phyloP scores from a whole-genome alignment of 2,113 vertebrate species.

The Arizona elegans region DNA sequence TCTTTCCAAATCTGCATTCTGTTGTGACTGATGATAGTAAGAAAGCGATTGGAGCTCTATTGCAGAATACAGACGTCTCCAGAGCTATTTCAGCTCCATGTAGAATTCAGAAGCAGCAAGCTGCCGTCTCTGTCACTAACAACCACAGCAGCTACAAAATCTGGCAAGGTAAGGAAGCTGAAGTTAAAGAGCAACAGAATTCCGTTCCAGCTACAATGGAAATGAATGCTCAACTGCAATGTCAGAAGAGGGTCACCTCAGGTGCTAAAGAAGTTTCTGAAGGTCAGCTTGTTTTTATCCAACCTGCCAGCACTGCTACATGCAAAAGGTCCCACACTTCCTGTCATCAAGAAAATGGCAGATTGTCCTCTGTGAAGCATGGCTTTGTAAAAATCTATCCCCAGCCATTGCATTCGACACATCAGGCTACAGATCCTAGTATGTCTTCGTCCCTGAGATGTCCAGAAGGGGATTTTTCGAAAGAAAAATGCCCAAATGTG shows the following conservation, averaged over 20 bases:
- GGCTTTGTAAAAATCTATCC: neutral
- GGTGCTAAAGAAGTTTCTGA: neutral
- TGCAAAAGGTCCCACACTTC: neutral
- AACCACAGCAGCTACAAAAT: neutral
- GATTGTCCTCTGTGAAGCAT: neutral
- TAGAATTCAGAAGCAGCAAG: neutral
- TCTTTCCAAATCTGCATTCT: neutral
- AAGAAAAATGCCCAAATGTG: neutral
- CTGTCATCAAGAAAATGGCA: neutral
- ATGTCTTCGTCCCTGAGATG: neutral
- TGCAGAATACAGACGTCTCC: neutral
- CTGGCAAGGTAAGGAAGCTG: neutral
- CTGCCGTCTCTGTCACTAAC: neutral
- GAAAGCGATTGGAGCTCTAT: conserved; percentile 8
- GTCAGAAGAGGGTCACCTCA: neutral
- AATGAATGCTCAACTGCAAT: neutral
- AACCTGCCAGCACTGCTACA: neutral
- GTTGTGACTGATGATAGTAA: neutral
- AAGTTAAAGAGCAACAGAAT: neutral
- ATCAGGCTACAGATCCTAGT: fast-evolving
- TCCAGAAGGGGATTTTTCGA: neutral
- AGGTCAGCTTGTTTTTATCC: neutral
- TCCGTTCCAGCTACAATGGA: neutral
- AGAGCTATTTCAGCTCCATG: neutral
- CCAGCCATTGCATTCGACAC: neutral